Evolutionary conservation across 1,140 invertebrate species (phyloP).

Genomic region (Diachasma alloeum): DNA sequence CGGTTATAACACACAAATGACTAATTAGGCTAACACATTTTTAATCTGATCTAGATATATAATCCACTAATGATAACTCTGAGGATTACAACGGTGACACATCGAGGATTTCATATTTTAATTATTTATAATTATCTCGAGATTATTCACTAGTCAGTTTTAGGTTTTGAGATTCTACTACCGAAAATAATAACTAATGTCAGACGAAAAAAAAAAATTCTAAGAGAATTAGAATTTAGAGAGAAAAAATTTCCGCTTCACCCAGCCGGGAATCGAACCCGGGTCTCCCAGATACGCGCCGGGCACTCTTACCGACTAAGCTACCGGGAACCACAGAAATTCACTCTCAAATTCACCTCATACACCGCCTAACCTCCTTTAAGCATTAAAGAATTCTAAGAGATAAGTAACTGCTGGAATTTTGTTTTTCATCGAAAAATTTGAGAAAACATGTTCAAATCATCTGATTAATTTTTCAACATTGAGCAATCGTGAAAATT

Average conservation of each 20-base stretch:
- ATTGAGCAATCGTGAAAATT: not conserved
- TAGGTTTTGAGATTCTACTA: not conserved
- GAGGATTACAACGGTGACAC: slow-evolving; percentile 23
- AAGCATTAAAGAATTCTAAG: too few species aligned
- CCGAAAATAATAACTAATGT: not conserved
- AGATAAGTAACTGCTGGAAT: not conserved
- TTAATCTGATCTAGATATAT: slow-evolving; percentile 15
- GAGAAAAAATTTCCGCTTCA: too few species aligned
- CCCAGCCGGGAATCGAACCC: too few species aligned
- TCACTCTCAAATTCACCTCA: too few species aligned
- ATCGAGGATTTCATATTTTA: slow-evolving; percentile 17
- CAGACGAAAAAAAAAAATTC: too few species aligned
- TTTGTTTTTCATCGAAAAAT: not conserved
- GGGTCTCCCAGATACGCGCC: too few species aligned
- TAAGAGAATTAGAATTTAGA: too few species aligned
- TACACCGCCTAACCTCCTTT: too few species aligned
- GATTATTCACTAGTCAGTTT: not conserved
- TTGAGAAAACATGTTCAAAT: not conserved
- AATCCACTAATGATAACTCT: slow-evolving; percentile 25
- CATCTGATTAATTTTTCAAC: not conserved
- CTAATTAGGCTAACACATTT: slow-evolving; percentile 29
- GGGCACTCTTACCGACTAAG: too few species aligned
- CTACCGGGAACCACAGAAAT: too few species aligned
- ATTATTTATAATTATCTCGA: not conserved
- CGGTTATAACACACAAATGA: slow-evolving; percentile 13